phyloP scores from a whole-genome alignment of 2,888 invertebrate species.

The Tupiocoris notatus region DNA sequence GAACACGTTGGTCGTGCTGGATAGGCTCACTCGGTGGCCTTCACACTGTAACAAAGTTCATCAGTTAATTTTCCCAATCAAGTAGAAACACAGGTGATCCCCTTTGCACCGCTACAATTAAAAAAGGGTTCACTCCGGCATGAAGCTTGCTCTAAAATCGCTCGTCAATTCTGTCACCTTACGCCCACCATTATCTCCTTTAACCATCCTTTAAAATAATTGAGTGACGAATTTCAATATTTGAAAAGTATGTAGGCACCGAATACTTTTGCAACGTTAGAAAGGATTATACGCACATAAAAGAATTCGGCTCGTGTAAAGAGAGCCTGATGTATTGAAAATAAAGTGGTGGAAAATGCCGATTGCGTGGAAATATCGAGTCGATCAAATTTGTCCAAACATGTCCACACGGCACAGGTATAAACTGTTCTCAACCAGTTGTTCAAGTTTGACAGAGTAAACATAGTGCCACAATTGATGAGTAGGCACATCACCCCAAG shows the following conservation, averaged over 20 bases:
- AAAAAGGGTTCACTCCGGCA: no score
- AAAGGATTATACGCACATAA: conserved; percentile 18
- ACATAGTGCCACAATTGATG: conserved; percentile 91
- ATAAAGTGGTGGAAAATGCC: conserved; percentile 61
- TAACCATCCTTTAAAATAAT: no score
- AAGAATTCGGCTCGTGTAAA: background rate
- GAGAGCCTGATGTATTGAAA: conserved; percentile 3
- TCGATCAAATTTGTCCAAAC: conserved; percentile 92
- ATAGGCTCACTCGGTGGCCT: background rate
- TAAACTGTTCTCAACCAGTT: conserved; percentile 73
- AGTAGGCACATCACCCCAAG: conserved; percentile 78
- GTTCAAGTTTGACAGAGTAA: conserved; percentile 83
- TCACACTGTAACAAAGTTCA: background rate
- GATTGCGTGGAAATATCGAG: conserved; percentile 90
- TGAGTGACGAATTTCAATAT: no score
- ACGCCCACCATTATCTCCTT: no score
- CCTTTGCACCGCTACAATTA: no score
- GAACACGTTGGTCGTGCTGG: conserved; percentile 61
- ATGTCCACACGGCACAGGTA: conserved; percentile 93
- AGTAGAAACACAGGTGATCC: background rate
- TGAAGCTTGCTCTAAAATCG: no score
- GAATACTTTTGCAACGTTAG: no score
- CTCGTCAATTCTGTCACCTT: no score
- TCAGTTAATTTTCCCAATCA: background rate
- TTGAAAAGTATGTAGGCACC: no score